Percentiles rank a stretch among this genome's conserved stretches.
Conservation (phyloP, 2,113 vertebrate species). For the Grantiella picta region DNA sequence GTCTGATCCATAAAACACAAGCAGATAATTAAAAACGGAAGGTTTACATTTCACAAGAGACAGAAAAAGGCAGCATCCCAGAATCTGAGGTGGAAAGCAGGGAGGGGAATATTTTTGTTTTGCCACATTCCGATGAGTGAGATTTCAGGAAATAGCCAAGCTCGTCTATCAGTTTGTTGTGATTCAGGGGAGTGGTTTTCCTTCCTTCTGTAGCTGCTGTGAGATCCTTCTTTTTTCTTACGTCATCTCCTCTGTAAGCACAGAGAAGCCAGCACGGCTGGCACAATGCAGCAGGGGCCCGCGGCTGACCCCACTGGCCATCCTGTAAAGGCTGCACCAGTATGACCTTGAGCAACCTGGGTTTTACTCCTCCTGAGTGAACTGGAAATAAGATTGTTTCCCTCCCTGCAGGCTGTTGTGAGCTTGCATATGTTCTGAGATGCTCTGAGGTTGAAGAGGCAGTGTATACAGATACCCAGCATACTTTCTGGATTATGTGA, state of each 20-base stretch:
- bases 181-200: not conserved
- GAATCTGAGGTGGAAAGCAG: not conserved
- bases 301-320: not conserved
- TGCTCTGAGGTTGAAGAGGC: not conserved
- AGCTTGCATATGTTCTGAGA: not conserved
- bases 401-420: not conserved
- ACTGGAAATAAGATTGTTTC: not conserved
- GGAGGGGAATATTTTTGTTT: not conserved
- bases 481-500: not conserved
- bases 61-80: not conserved
- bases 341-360: not conserved
- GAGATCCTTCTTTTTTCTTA: not conserved
- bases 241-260: too few species aligned
- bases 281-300: not conserved
- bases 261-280: not conserved
- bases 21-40: not conserved
- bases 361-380: not conserved
- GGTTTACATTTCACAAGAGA: not conserved
- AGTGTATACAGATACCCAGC: not conserved
- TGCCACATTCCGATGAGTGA: not conserved
- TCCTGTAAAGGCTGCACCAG: not conserved
- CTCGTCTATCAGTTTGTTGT: not conserved
- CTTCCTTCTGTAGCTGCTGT: not conserved
- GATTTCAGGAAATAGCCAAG: not conserved
- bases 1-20: not conserved